Conservation (phyloP, 1,140 invertebrate genomes). For the Drosophila paulistorum region DNA sequence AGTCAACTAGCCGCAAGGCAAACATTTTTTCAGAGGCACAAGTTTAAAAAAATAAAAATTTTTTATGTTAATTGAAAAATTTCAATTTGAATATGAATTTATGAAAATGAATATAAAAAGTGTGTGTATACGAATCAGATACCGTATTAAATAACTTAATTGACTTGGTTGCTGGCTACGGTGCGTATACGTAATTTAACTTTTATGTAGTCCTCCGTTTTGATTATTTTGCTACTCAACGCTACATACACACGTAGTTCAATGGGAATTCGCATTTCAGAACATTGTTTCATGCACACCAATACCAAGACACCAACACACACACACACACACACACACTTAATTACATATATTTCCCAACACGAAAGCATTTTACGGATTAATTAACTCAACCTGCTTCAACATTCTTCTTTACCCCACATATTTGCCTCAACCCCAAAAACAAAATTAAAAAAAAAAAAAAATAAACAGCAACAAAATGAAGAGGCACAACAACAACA, state of each 20-base stretch:
- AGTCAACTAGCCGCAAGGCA: no score
- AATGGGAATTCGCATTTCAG: conserved; percentile 6
- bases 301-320: neutral
- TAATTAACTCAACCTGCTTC: conserved; percentile 47
- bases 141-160: neutral
- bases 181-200: neutral
- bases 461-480: neutral
- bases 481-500: neutral
- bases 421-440: conserved; percentile 15
- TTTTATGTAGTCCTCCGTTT: neutral
- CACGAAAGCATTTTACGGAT: conserved; percentile 50
- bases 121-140: no score
- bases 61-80: no score
- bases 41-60: no score
- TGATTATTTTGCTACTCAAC: conserved; percentile 3
- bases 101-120: no score
- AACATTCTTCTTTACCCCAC: conserved; percentile 4
- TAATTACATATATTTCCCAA: conserved; percentile 12
- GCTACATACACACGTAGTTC: neutral
- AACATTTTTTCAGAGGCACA: no score
- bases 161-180: neutral
- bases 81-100: no score
- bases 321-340: neutral
- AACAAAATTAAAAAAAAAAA: conserved; percentile 5
- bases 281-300: neutral